Percentiles rank a stretch among this genome's conserved stretches.
These are phyloP conservation scores for Manacus vitellinus DNA, from an alignment of 2,113 vertebrate species.

Conservation along the genomic window DNA sequence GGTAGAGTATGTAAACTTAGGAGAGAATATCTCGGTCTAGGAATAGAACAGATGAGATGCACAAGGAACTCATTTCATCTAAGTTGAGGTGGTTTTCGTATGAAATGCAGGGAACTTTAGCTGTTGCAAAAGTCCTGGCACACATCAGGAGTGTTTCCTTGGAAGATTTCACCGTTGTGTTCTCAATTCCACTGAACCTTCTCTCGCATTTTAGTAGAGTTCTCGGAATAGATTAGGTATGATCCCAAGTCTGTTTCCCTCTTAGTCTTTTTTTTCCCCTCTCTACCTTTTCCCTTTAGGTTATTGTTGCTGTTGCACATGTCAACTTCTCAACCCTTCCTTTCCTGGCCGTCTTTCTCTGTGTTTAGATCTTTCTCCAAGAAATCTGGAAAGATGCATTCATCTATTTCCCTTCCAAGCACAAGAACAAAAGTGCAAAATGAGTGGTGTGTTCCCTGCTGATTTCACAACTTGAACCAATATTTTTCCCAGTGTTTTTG, in stretches of 20 bases:
- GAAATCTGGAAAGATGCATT: slow-evolving; percentile 25
- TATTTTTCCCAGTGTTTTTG: background rate
- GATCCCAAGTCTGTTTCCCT: background rate
- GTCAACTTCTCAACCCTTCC: background rate
- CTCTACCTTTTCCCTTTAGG: background rate
- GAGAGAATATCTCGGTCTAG: background rate
- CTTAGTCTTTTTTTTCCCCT: background rate
- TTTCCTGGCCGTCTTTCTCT: background rate
- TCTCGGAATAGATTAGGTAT: background rate
- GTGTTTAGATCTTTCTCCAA: slow-evolving; percentile 39
- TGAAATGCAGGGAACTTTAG: background rate
- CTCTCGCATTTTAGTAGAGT: background rate
- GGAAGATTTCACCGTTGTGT: background rate
- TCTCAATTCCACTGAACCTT: background rate
- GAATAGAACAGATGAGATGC: background rate
- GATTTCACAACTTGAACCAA: slow-evolving; percentile 17
- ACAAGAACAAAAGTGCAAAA: background rate
- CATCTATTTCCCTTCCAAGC: slow-evolving; percentile 34
- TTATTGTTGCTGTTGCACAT: background rate
- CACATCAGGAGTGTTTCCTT: background rate
- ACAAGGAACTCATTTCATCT: background rate
- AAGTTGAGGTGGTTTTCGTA: background rate
- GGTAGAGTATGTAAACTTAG: background rate
- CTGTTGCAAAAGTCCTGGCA: background rate
- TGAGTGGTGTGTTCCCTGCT: slow-evolving; percentile 17